Evolutionary conservation across 2,888 invertebrate species (phyloP), one percentile per base, ranked within the genome.

Genomic region (Parapristionchus giblindavisi): DNA sequence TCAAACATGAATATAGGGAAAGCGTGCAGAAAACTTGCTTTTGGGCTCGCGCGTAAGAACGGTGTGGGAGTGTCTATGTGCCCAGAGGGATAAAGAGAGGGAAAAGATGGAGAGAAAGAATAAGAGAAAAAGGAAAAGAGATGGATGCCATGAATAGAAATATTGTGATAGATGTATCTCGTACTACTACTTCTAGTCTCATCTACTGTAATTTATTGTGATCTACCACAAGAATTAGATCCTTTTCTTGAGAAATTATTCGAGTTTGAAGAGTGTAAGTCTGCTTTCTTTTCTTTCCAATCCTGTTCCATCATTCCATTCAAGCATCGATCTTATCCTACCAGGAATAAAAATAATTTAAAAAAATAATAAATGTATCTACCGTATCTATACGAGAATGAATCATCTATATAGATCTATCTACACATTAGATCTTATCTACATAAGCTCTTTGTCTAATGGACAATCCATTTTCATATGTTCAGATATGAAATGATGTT

Each of bases 181-280:
- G 36, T 48, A 71, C 38, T 71, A 61, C 61, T 72, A 71, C 65
- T 76, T 52, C 43, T 68, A 34, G 61, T 70, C 36, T 40, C 63
- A n/a, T 38, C 65, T 48, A 71, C 58, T 38, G 51, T 43, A 34
- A 38, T 58, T 48, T 68, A 52, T 32, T 77, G 77, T 40, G 83
- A 83, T 48, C 78, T 87, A 52, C 87, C 87, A 34, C 77, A 81
- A 34, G 80, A 86, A 34, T 81, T 87, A 56, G 87, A 87, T 75
- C 77, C 82, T 8, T 87, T 87, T 75, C 80, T 87, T 51, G 87
- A 85, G 75, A 81, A 82, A 38, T 78, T 87, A 29, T 87, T 87
- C 79, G 87, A 85, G 73, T 82, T 80, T 36, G 80, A 80, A 51
- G 84, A 87, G 78, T 87, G 87, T 87, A 66, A 82, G 83, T 82